A percentile compares a stretch with the other conserved stretches of the same genome.
phyloP scores from a whole-genome alignment of 2,797 vertebrate genomes.

The Coregonus sp. region DNA sequence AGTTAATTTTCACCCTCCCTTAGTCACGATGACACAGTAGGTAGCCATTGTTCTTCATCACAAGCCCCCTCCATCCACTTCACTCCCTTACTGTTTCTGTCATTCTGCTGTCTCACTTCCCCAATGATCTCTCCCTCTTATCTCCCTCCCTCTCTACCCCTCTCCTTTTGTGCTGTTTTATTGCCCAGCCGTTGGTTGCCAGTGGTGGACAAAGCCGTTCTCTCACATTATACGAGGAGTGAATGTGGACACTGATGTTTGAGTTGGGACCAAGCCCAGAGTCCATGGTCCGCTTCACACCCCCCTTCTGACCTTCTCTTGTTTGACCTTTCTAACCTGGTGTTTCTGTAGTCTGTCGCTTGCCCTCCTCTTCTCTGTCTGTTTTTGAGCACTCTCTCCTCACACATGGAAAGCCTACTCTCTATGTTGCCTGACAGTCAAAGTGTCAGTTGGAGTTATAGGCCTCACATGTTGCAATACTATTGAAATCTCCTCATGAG shows the following conservation, averaged over 20 bases:
- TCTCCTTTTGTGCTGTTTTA: conserved; percentile 30
- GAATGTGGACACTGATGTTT: conserved; percentile 26
- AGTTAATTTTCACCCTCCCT: no score
- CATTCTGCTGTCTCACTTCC: no score
- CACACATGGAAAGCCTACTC: conserved; percentile 30
- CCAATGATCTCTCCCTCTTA: no score
- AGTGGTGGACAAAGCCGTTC: conserved; percentile 32
- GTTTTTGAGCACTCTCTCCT: not conserved
- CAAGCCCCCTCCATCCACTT: no score
- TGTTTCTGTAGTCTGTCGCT: not conserved
- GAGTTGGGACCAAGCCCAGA: conserved; percentile 11
- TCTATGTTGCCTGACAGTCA: not conserved
- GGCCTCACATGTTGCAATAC: no score
- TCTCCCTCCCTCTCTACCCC: not conserved
- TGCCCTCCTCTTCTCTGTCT: not conserved
- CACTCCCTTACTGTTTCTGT: no score
- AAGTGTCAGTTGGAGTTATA: not conserved
- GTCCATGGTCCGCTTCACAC: conserved; percentile 1
- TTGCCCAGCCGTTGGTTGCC: conserved; percentile 39
- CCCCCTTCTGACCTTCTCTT: not conserved
- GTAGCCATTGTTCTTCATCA: no score
- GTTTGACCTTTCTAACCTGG: conserved; percentile 15
- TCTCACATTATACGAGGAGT: conserved; percentile 22
- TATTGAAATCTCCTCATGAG: no score
- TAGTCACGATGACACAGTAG: no score